Conservation (phyloP, 1,140 invertebrate species). For the Aricia agestis region DNA sequence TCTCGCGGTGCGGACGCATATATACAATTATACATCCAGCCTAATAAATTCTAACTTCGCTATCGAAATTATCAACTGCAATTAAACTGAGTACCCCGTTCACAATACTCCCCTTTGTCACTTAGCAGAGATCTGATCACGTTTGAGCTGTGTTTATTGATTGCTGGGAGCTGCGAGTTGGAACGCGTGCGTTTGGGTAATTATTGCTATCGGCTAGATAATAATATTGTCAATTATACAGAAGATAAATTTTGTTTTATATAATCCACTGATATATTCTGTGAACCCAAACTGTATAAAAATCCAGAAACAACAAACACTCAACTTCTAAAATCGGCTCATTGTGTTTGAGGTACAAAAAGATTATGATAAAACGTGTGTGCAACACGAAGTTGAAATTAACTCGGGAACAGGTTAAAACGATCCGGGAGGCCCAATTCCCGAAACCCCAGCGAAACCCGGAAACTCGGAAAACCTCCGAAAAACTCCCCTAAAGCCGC, state of each 20-base stretch:
- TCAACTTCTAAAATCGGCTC: neutral
- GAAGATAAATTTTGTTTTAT: too few species aligned
- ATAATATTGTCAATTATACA: too few species aligned
- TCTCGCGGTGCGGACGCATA: too few species aligned
- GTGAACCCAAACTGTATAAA: neutral
- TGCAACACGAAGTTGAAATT: constrained; percentile 1
- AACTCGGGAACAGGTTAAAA: constrained; percentile 18
- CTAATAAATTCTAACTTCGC: too few species aligned
- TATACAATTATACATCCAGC: too few species aligned
- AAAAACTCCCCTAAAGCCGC: constrained; percentile 7
- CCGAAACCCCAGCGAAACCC: constrained; percentile 19
- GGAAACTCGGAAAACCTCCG: too few species aligned
- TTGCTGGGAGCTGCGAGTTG: neutral
- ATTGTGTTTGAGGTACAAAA: neutral
- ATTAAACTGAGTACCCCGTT: neutral
- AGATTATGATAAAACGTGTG: neutral
- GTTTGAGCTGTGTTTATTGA: neutral
- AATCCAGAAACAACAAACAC: neutral
- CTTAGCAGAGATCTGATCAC: neutral
- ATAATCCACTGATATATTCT: too few species aligned
- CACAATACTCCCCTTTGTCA: neutral
- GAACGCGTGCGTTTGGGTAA: too few species aligned
- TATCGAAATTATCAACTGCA: neutral
- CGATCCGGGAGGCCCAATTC: constrained; percentile 5
- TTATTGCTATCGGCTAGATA: too few species aligned